Base-by-base conservation (phyloP, 2,888 invertebrate species). In the Cryptocephalus primarius region DNA sequence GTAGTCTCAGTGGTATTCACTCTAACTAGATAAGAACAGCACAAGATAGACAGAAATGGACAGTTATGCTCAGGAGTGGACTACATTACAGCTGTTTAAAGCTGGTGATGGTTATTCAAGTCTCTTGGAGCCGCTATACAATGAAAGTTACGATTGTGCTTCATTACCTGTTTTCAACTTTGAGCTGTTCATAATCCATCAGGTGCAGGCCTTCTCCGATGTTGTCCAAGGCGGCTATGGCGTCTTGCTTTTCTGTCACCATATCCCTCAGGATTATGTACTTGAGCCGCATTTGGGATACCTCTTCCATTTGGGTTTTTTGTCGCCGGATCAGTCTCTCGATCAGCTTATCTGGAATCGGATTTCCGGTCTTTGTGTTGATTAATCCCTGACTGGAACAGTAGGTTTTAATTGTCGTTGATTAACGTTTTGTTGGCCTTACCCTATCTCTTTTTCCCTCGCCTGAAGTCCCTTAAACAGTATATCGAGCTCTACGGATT, bases 161-260 rank as follows among this genome's bases (percentile, higher is more conserved):
- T n/a, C n/a, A n/a, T 22, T 36, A 36, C 36, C 36, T 36, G 36
- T 36, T 36, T 4, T 36, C 32, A 42, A n/a, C 72, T 60, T 75
- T 75, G 48, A 77, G 60, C 57, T 76, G 75, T 60, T 77, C 76
- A 63, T 73, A 77, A 60, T 77, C 75, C 50, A 73, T 72, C 51
- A 77, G 58, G 50, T 74, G 72, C 36, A 75, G 64, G 41, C 73
- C 72, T 33, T 72, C 75, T 3, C 73, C 74, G 39, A 77, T 64
- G 50, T 71, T 72, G 56, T 76, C 75, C 41, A 68, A 48, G 9
- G 55, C 57, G 39, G 59, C 54, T 32, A 68, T 59, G 11, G 58
- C 59, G 4, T 54, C 55, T 45, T 67, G 60, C 46, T 66, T 65
- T 44, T 65, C 64, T 1, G 53, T 53, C 1, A 69, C 60, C 39